Evolutionary conservation across 23 tunicate species (phyloP).

Genomic region (Clavelina lepadiformis): DNA sequence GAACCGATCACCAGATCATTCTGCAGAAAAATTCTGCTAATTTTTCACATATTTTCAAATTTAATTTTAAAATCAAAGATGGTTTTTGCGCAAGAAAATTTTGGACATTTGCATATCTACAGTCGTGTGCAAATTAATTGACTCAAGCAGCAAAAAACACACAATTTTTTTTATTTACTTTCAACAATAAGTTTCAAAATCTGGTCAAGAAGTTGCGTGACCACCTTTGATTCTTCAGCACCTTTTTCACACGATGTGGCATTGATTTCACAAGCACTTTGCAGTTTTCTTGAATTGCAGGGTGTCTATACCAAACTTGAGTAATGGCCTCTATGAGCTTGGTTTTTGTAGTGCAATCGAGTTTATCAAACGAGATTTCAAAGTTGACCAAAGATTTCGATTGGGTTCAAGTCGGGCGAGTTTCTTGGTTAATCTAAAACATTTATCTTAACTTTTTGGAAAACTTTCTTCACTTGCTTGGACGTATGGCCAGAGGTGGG

Average conservation of each 20-base stretch:
- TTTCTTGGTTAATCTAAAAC: slow-evolving; percentile 2
- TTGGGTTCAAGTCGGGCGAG: slow-evolving; percentile 16
- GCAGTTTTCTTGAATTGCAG: slow-evolving; percentile 13
- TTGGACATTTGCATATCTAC: no score
- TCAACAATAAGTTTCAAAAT: background rate
- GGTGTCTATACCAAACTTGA: slow-evolving; percentile 10
- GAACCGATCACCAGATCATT: no score
- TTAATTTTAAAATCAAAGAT: no score
- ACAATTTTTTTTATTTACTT: slow-evolving; percentile 1
- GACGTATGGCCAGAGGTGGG: no score
- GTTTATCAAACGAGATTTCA: slow-evolving; percentile 21
- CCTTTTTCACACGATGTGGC: slow-evolving; percentile 24
- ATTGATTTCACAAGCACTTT: slow-evolving; percentile 12
- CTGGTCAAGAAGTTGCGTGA: background rate
- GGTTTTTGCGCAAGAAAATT: no score
- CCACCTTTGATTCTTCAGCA: slow-evolving; percentile 14
- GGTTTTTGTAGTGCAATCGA: slow-evolving; percentile 19
- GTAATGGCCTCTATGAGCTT: slow-evolving; percentile 18
- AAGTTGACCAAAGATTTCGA: slow-evolving; percentile 13
- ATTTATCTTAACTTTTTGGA: background rate
- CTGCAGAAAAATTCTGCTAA: no score
- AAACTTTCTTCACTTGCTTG: slow-evolving; percentile 20
- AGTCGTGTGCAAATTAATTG: slow-evolving; percentile 16
- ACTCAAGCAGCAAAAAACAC: slow-evolving; percentile 12
- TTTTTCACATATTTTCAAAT: no score